A percentile compares a stretch with the other conserved stretches of the same genome.
Conservation (phyloP, 2,113 vertebrate species). For the Peromyscus maniculatus region DNA sequence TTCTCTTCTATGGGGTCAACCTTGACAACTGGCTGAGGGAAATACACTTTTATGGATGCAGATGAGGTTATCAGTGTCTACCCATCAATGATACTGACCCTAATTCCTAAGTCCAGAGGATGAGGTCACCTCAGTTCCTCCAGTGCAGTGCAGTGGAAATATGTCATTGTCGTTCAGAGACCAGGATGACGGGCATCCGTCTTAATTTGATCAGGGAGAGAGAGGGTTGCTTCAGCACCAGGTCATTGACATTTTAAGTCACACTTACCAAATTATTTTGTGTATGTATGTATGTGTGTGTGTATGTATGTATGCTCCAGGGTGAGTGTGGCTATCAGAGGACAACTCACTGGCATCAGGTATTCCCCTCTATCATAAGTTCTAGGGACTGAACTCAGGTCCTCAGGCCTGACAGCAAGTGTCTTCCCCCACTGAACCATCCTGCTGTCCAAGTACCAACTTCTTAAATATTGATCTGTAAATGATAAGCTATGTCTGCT, state of each 20-base stretch:
- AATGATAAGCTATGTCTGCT: not conserved
- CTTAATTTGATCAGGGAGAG: not conserved
- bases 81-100: not conserved
- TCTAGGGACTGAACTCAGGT: not conserved
- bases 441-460: not conserved
- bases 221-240: not conserved
- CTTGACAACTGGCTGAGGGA: not conserved
- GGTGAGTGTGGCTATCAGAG: not conserved
- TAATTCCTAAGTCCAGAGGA: not conserved
- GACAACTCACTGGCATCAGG: not conserved
- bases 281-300: not conserved
- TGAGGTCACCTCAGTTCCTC: too few species aligned
- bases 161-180: not conserved
- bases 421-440: not conserved
- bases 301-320: not conserved
- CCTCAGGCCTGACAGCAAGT: not conserved
- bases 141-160: not conserved
- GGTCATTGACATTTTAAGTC: not conserved
- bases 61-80: not conserved
- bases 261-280: not conserved
- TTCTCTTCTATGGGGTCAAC: not conserved
- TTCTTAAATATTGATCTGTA: not conserved
- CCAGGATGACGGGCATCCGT: too few species aligned
- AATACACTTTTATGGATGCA: too few species aligned
- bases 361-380: not conserved